Evolutionary conservation across 2,888 invertebrate species (phyloP).

Genomic region (Ferrisia virgata): DNA sequence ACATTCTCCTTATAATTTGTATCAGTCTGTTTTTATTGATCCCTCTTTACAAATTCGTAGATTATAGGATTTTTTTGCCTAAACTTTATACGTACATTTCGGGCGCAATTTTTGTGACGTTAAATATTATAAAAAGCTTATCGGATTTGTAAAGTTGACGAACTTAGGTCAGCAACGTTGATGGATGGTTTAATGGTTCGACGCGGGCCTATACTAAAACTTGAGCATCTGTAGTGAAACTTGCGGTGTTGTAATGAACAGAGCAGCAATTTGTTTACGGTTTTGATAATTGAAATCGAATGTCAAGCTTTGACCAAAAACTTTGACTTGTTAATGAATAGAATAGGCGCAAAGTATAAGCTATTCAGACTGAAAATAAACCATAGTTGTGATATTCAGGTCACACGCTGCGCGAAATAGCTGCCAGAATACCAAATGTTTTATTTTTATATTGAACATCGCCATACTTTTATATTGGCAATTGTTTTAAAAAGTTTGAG

Average conservation of each 20-base stretch:
- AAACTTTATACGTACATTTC: background rate
- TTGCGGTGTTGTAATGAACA: background rate
- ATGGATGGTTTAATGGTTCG: background rate
- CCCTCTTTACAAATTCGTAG: background rate
- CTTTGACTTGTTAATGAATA: background rate
- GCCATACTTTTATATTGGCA: constrained; percentile 34
- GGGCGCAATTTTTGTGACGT: background rate
- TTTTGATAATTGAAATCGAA: background rate
- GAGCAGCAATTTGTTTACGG: background rate
- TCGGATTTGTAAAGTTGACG: background rate
- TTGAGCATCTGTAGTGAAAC: background rate
- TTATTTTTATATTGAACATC: constrained; percentile 41
- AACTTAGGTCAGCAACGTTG: background rate
- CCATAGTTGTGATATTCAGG: constrained; percentile 28
- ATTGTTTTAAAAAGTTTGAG: constrained; percentile 5
- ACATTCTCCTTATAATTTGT: too few species aligned
- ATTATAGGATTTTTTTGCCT: background rate
- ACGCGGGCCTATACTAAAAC: background rate
- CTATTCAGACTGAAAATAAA: constrained; percentile 35
- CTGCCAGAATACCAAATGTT: constrained; percentile 40
- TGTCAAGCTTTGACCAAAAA: constrained; percentile 11
- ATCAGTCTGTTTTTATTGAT: background rate
- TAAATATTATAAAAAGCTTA: background rate
- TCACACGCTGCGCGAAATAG: constrained; percentile 39
- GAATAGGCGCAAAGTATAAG: constrained; percentile 5